phyloP scores from a whole-genome alignment of 1,140 invertebrate genomes.

The Drosophila subpulchrella region DNA sequence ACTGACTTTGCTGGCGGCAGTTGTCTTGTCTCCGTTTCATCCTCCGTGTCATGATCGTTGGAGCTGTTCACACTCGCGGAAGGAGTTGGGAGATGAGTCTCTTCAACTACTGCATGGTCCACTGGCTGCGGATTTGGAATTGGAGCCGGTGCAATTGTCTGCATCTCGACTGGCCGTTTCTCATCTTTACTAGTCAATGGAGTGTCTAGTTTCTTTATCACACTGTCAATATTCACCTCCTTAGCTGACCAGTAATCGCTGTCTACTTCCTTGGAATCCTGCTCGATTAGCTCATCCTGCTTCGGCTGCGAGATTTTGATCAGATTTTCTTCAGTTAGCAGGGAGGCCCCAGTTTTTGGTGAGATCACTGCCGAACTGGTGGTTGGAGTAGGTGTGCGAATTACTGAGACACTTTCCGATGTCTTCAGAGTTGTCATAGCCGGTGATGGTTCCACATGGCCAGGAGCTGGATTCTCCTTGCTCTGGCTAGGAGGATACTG shows the following conservation, averaged over 20 bases:
- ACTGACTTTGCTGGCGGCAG: slow-evolving; percentile 33
- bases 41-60: slow-evolving; percentile 77
- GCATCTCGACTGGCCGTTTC: slow-evolving; percentile 19
- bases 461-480: slow-evolving; percentile 34
- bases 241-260: slow-evolving; percentile 91
- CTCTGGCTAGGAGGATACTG: slow-evolving; percentile 33
- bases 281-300: slow-evolving; percentile 73
- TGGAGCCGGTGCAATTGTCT: slow-evolving; percentile 40
- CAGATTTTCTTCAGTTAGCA: slow-evolving; percentile 78
- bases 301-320: slow-evolving; percentile 83
- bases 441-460: background rate
- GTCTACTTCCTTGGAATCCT: slow-evolving; percentile 87
- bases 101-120: slow-evolving; percentile 8
- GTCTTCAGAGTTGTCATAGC: slow-evolving; percentile 42
- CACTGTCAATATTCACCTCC: slow-evolving; percentile 90
- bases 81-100: slow-evolving; percentile 6
- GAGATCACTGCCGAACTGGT: slow-evolving; percentile 51
- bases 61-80: slow-evolving; percentile 18
- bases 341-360: slow-evolving; percentile 48
- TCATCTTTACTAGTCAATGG: slow-evolving; percentile 69
- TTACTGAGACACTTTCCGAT: slow-evolving; percentile 72
- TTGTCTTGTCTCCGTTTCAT: slow-evolving; percentile 76
- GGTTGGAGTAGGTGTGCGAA: slow-evolving; percentile 71
- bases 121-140: background rate
- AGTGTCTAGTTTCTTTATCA: slow-evolving; percentile 91